Evolutionary conservation across 1,140 invertebrate genomes (phyloP), one percentile per base, ranked within the genome.

Genomic region (Anthonomus grandis): DNA sequence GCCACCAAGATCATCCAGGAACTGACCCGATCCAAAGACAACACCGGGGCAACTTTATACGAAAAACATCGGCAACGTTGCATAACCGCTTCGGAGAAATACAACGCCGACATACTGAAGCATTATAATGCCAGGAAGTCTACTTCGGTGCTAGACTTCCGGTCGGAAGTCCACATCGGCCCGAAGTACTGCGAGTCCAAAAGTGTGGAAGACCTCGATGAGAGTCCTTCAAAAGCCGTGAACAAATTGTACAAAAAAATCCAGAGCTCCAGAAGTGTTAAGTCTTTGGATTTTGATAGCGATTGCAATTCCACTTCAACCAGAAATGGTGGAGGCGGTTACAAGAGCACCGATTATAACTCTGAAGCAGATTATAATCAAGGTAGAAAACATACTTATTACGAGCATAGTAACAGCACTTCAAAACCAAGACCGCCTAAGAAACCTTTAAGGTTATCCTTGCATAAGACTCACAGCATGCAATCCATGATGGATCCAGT

Each of bases 381-480:
- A 49, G 77, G 76, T 59, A 75, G 74, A 38, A 79, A 79, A 64
- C 67, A 74, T 27, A 52, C 47, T 24, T 46, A 55, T 57, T 59
- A 60, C 15, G 17, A 50, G 0, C 58, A 64, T 24, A n/a, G n/a
- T n/a, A 54, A 57, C 18, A 17, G 44, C 65, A 78, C 59, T 64
- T 68, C 79, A 72, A 63, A 77, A 76, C 89, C 89, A 3, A 83
- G 83, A 13, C 90, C 90, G 3, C 90, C 90, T 13, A 86, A 90
- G 65, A 93, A 93, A 68, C 91, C 90, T 0, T 65, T 91, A 1
- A 76, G 90, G 4, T 70, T 93, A 2, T 92, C 89, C 0, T 71
- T 93, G 1, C 90, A 91, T 67, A 82, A 89, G 60, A 87, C 90
- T 0, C 80, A 85, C 8, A 92, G 89, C 74, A 78, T 90, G 15